A percentile compares a stretch with the other conserved stretches of the same genome.
These are phyloP conservation scores for Orientallactaga bullata DNA, from an alignment of 2,113 vertebrate genomes.

Conservation along the genomic window DNA sequence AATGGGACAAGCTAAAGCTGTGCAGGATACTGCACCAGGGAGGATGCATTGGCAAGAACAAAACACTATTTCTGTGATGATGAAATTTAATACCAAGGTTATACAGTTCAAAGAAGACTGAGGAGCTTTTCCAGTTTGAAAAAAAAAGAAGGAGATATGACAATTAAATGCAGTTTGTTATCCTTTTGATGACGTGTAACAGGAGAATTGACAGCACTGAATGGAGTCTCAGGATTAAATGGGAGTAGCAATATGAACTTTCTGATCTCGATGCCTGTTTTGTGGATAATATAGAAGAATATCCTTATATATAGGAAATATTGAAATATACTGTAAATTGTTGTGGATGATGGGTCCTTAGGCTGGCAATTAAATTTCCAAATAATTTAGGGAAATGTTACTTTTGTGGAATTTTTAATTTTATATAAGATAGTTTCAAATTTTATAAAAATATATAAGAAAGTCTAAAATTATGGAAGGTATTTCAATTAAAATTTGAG, in stretches of 20 bases:
- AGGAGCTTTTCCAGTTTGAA: background rate
- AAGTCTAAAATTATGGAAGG: background rate
- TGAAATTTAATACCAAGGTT: background rate
- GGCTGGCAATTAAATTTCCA: background rate
- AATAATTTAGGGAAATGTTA: background rate
- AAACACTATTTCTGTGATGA: background rate
- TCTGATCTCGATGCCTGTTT: background rate
- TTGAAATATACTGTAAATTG: background rate
- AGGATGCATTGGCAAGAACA: background rate
- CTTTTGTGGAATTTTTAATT: background rate
- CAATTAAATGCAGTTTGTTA: background rate
- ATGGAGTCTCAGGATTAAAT: background rate
- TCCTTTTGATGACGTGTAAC: background rate
- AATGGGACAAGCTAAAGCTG: background rate
- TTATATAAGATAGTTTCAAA: conserved; percentile 37
- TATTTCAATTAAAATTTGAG: conserved; percentile 9
- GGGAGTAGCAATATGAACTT: background rate
- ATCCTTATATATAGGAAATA: background rate
- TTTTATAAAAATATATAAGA: background rate
- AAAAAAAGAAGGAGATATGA: background rate
- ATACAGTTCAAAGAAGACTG: background rate
- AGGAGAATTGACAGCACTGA: background rate
- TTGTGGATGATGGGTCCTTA: background rate
- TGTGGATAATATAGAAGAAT: background rate
- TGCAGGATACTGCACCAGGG: background rate